phyloP scores from a whole-genome alignment of 2,113 vertebrate species.

The Protomyctophum bolini region DNA sequence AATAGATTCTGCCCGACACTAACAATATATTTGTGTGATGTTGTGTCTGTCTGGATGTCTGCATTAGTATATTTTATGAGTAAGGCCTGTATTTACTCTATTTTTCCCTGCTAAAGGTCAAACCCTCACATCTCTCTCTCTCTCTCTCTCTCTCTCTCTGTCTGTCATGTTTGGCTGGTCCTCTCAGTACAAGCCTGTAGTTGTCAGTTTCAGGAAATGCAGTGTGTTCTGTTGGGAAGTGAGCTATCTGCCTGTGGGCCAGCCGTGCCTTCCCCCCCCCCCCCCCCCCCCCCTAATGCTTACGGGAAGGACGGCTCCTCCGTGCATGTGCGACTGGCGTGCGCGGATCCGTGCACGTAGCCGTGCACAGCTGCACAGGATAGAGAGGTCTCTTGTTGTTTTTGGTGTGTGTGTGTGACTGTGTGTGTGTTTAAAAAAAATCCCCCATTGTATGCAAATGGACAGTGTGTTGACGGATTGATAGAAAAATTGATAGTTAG shows the following conservation, averaged over 20 bases:
- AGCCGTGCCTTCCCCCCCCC: constrained; percentile 19
- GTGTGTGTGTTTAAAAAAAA: background rate
- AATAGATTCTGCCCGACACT: too few species aligned
- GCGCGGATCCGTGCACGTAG: background rate
- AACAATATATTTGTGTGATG: too few species aligned
- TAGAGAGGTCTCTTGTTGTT: too few species aligned
- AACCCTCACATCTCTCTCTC: background rate
- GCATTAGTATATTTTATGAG: constrained; percentile 33
- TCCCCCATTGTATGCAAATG: too few species aligned
- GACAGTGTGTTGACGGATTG: too few species aligned
- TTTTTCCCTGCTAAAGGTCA: constrained; percentile 46
- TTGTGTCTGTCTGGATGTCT: background rate
- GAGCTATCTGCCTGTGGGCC: constrained; percentile 61
- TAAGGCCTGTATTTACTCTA: constrained; percentile 38
- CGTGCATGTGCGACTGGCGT: constrained; percentile 5
- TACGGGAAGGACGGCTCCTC: constrained; percentile 63
- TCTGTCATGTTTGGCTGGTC: constrained; percentile 52
- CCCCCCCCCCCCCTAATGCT: constrained; percentile 45
- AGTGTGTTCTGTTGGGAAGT: constrained; percentile 70
- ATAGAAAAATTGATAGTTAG: too few species aligned
- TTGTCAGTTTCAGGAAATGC: constrained; percentile 78
- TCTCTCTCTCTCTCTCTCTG: constrained; percentile 1
- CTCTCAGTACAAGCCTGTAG: constrained; percentile 38
- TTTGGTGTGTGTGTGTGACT: background rate
- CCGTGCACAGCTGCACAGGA: background rate